Conservation (phyloP, 2,113 vertebrate species). For the Pardalotus punctatus region DNA sequence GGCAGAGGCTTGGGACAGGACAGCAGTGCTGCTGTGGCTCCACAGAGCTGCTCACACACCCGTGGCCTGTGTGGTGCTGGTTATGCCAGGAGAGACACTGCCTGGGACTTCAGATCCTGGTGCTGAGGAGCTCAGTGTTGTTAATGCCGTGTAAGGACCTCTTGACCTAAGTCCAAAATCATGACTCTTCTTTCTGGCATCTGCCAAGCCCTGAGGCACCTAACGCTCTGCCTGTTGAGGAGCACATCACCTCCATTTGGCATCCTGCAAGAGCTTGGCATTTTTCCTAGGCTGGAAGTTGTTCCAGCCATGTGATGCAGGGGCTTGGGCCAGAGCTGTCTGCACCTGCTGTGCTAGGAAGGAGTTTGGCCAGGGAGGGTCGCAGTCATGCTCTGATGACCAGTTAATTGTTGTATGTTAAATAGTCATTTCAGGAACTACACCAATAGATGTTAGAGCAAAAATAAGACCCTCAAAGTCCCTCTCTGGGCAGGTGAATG, state of each 20-base stretch:
- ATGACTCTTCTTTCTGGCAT: neutral
- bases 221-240: neutral
- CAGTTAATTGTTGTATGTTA: neutral
- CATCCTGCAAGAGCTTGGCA: neutral
- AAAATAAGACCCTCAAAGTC: neutral
- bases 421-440: neutral
- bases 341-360: neutral
- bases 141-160: neutral
- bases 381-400: neutral
- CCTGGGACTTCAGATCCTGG: neutral
- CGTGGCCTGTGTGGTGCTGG: neutral
- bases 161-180: neutral
- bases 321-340: neutral
- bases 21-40: neutral
- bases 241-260: neutral
- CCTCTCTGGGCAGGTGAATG: neutral
- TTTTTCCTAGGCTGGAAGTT: neutral
- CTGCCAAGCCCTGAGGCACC: neutral
- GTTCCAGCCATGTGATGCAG: neutral
- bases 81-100: neutral
- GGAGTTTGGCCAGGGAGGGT: neutral
- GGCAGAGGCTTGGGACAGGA: neutral
- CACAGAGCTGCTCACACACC: accelerated
- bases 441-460: neutral
- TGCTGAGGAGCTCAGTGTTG: neutral